phyloP scores from a whole-genome alignment of 2,888 invertebrate species.

The Caenorhabditis wallacei region DNA sequence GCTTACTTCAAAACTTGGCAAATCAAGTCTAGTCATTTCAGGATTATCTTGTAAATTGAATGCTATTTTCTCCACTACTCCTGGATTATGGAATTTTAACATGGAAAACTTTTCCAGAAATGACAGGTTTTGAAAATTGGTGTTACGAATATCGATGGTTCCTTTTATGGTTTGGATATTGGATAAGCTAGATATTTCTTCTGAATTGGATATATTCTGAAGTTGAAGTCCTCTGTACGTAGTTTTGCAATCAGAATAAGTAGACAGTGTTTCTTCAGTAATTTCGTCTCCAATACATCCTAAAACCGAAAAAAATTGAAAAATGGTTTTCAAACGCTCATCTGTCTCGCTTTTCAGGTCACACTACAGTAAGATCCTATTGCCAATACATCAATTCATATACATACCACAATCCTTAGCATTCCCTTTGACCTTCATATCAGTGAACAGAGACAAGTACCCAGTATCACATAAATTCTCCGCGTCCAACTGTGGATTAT shows the following conservation, averaged over 20 bases:
- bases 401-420: constrained; percentile 3
- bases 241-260: background rate
- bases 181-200: background rate
- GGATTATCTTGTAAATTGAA: constrained; percentile 6
- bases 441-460: background rate
- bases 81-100: background rate
- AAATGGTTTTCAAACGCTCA: background rate
- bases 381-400: background rate
- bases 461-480: background rate
- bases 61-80: background rate
- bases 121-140: background rate
- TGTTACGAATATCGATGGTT: background rate
- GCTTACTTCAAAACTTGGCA: background rate
- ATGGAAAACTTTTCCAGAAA: background rate
- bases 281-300: constrained; percentile 11
- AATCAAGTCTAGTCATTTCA: background rate
- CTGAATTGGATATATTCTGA: background rate
- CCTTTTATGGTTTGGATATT: background rate
- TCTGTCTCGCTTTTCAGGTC: no score
- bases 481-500: background rate
- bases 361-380: background rate
- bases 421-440: constrained; percentile 6
- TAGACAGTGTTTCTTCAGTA: background rate
- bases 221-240: background rate
- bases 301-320: background rate